Base-by-base conservation (phyloP, 2,797 vertebrate genomes). In the Pachyuromys duprasi region DNA sequence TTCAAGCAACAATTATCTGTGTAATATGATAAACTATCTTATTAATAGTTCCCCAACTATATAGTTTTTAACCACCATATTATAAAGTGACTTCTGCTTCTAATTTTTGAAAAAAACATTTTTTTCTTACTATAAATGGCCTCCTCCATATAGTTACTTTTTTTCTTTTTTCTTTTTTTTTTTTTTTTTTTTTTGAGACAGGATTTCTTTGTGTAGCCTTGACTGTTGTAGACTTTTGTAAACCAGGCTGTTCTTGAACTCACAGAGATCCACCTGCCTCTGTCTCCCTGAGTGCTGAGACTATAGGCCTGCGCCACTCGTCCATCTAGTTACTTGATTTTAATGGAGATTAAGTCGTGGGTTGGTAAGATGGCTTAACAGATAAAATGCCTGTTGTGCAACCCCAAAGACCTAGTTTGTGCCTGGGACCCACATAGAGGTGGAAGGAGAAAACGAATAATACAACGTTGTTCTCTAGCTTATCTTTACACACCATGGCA, bases 1-100 rank as follows among this genome's bases (percentile, higher is more conserved):
- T 94, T 88, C 33, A 79, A 86, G 70, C 87, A 96, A 94, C 90
- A 90, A 11, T 24, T 69, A 12, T 17, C 4, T 63, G 0, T 87
- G 15, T 88, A 86, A 63, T 91, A 75, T 86, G 15, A 72, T 14
- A 1, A 67, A 65, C 15, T 91, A 15, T 78, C 57, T 93, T 18
- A 53, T 81, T 96, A 63, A 31, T 87, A 83, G 70, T 83, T 88
- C 22, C 13, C 28, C 60, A 33, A 39, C 20, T 84, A 3, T 80
- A 39, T 55, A 81, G 53, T 92, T 96, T 96, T 82, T 33, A 87
- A 89, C 72, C 26, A 80, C 70, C 39, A 92, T 75, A 80, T 83
- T 95, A 14, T 92, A 70, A 96, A 75, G 28, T 82, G 55, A n/a
- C 60, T 69, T 93, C 69, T 74, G 36, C 67, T 94, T 90, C 80